phyloP scores from a whole-genome alignment of 2,888 invertebrate genomes.

The Cremastinae sp. region DNA sequence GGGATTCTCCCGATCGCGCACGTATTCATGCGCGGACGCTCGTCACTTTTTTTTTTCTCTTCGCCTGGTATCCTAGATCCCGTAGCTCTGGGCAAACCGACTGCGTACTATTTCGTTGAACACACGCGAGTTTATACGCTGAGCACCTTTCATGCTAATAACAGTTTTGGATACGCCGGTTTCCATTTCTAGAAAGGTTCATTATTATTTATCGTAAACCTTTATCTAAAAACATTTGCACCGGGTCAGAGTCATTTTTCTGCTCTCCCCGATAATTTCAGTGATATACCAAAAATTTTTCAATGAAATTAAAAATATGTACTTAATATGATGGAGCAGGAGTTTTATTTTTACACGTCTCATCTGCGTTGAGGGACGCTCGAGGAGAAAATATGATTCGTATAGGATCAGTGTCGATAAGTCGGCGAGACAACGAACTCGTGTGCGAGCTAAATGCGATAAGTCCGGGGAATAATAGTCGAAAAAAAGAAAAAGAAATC shows the following conservation, averaged over 20 bases:
- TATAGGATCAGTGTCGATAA: neutral
- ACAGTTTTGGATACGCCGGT: no score
- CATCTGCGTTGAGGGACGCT: no score
- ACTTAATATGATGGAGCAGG: no score
- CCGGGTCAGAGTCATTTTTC: neutral
- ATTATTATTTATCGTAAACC: neutral
- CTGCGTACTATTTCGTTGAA: neutral
- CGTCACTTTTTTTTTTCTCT: constrained; percentile 21
- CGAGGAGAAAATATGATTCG: no score
- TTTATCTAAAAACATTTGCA: neutral
- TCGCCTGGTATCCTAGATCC: constrained; percentile 24
- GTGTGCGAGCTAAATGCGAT: constrained; percentile 28
- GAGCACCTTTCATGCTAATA: no score
- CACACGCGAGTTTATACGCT: neutral
- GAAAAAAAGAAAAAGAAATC: constrained; percentile 20
- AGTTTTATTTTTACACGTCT: no score
- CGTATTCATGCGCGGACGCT: constrained; percentile 12
- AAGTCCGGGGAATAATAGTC: constrained; percentile 43
- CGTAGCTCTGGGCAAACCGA: constrained; percentile 40
- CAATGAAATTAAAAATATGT: no score
- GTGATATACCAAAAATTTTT: no score
- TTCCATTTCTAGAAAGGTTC: constrained; percentile 9
- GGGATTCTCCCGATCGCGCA: constrained; percentile 37
- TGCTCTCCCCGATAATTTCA: neutral
- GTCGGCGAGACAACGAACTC: neutral